Percentiles rank a stretch among this genome's conserved stretches.
phyloP scores from a whole-genome alignment of 2,888 invertebrate species.

The Agapostemon virescens region DNA sequence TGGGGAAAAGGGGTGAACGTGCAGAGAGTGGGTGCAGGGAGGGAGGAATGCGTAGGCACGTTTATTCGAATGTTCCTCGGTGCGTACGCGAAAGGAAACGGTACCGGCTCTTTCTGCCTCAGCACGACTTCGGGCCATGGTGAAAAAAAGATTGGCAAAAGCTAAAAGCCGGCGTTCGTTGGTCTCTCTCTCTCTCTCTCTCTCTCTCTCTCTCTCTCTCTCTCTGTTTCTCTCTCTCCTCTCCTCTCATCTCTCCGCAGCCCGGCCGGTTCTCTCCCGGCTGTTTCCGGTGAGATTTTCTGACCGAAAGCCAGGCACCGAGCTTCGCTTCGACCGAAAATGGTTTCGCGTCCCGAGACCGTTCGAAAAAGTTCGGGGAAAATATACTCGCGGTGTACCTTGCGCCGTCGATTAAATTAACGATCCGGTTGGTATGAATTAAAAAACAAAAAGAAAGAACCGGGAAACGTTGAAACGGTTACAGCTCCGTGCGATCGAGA shows the following conservation, averaged over 20 bases:
- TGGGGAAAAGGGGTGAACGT: neutral
- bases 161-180: constrained; percentile 34
- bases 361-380: neutral
- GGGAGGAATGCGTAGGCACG: constrained; percentile 40
- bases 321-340: neutral
- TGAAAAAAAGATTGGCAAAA: constrained; percentile 28
- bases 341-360: neutral
- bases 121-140: constrained; percentile 27
- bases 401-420: constrained; percentile 10
- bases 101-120: constrained; percentile 47
- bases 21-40: neutral
- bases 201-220: constrained; percentile 12
- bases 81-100: constrained; percentile 52
- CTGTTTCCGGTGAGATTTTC: constrained; percentile 45
- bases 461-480: neutral
- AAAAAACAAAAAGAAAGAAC: neutral
- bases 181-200: constrained; percentile 15
- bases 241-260: neutral
- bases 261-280: constrained; percentile 20
- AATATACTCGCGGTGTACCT: neutral
- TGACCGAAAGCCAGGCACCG: constrained; percentile 1
- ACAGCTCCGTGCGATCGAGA: neutral
- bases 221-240: neutral
- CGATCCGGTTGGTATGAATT: neutral
- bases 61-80: constrained; percentile 47